These are phyloP conservation scores for Lordiphosa collinella DNA, from an alignment of 1,140 invertebrate genomes.

Conservation along the genomic window DNA sequence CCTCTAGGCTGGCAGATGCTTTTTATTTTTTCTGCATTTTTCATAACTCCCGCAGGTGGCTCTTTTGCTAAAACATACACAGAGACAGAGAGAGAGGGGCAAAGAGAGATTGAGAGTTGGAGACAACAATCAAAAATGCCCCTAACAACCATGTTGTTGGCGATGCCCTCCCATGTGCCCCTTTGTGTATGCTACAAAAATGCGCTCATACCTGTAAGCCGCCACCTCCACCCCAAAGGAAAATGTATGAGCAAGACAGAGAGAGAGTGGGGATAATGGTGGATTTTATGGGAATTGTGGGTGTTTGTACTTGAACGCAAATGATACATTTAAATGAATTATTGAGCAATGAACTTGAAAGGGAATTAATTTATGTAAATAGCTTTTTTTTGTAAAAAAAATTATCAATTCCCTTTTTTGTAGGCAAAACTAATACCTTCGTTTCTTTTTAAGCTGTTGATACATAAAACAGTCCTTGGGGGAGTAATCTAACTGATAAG, in stretches of 20 bases:
- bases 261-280: not conserved
- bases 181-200: slow-evolving; percentile 63
- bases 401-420: no score
- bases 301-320: not conserved
- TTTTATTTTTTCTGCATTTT: slow-evolving; percentile 49
- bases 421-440: no score
- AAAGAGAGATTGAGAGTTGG: not conserved
- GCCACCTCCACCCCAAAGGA: not conserved
- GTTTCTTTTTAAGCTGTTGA: no score
- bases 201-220: slow-evolving; percentile 31
- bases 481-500: no score
- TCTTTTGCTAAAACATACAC: slow-evolving; percentile 1
- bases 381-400: no score
- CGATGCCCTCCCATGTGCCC: slow-evolving; percentile 48
- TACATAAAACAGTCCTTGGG: no score
- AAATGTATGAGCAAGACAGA: slow-evolving; percentile 35
- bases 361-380: no score
- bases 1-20: slow-evolving; percentile 37
- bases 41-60: slow-evolving; percentile 69
- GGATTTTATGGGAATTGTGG: not conserved
- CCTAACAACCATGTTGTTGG: slow-evolving; percentile 11
- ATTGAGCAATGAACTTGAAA: not conserved
- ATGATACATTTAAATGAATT: slow-evolving; percentile 2
- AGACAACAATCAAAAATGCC: slow-evolving; percentile 52
- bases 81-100: not conserved